Evolutionary conservation across 2,113 vertebrate species (phyloP).

Genomic region (Rhinopithecus roxellana): DNA sequence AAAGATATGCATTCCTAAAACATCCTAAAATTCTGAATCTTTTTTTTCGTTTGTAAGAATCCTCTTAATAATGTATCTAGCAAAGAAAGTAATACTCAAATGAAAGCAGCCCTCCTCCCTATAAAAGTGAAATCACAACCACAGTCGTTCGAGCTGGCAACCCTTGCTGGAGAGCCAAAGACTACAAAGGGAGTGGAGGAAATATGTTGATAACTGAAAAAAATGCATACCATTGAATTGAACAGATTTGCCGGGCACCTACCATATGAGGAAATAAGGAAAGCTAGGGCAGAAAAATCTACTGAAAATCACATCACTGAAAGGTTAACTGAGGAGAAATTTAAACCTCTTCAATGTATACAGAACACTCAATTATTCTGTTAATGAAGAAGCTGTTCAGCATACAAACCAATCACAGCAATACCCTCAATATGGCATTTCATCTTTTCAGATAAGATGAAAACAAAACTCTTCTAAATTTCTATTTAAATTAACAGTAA

Average conservation of each 20-base stretch:
- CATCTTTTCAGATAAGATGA: conserved; percentile 5
- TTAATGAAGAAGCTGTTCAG: not conserved
- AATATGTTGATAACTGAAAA: not conserved
- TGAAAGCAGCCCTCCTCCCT: not conserved
- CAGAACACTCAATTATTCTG: not conserved
- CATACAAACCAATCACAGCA: not conserved
- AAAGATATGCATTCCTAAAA: not conserved
- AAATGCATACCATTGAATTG: not conserved
- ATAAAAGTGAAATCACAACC: not conserved
- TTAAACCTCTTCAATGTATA: not conserved
- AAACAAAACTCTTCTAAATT: not conserved
- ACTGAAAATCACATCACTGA: not conserved
- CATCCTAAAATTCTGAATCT: not conserved
- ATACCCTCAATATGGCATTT: not conserved
- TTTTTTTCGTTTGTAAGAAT: not conserved
- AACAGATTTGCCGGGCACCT: conserved; percentile 11
- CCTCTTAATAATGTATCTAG: conserved; percentile 6
- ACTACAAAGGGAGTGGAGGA: not conserved
- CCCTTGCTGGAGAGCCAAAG: not conserved
- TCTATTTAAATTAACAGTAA: not conserved
- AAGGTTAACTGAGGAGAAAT: not conserved
- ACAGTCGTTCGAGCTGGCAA: not conserved
- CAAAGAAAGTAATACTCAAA: conserved; percentile 17
- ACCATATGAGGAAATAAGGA: not conserved
- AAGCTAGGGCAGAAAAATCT: not conserved